A percentile compares a stretch with the other conserved stretches of the same genome.
Evolutionary conservation across 2,797 vertebrate species (phyloP).

Genomic region (Crypturellus tataupa): DNA sequence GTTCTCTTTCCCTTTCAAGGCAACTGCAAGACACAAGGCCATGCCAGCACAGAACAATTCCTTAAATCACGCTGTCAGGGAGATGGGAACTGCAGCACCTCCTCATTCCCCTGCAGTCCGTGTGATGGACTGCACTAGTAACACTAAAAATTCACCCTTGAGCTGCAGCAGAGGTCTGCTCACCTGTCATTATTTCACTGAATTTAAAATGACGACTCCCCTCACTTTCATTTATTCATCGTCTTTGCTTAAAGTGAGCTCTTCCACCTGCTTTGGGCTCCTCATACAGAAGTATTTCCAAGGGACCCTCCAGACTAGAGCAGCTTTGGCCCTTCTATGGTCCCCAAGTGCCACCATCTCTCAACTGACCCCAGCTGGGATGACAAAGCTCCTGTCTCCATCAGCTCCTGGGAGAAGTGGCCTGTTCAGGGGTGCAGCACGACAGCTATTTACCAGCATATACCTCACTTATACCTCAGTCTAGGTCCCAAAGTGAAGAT

Average conservation of each 20-base stretch:
- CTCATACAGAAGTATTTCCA: neutral
- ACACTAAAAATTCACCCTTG: conserved; percentile 5
- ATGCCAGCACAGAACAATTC: conserved; percentile 14
- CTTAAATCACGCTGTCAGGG: conserved; percentile 54
- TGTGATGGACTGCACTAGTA: conserved; percentile 48
- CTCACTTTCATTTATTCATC: neutral
- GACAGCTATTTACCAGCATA: conserved; percentile 24
- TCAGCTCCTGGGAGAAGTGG: neutral
- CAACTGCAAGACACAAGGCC: conserved; percentile 23
- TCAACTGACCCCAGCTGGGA: fast-evolving
- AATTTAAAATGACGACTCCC: neutral
- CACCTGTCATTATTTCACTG: conserved; percentile 11
- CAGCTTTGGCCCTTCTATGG: neutral
- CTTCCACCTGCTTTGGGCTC: neutral
- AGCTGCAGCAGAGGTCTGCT: neutral
- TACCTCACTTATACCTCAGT: conserved; percentile 23
- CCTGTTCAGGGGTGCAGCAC: neutral
- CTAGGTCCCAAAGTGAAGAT: conserved; percentile 34
- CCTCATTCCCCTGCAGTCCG: neutral
- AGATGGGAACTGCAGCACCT: conserved; percentile 20
- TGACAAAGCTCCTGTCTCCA: neutral
- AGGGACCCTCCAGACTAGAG: neutral
- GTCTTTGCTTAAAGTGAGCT: neutral
- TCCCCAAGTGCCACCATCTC: neutral
- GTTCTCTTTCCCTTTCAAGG: conserved; percentile 25